These are phyloP conservation scores for Girardia tigrina DNA, from an alignment of 2,888 invertebrate species.

Conservation along the genomic window DNA sequence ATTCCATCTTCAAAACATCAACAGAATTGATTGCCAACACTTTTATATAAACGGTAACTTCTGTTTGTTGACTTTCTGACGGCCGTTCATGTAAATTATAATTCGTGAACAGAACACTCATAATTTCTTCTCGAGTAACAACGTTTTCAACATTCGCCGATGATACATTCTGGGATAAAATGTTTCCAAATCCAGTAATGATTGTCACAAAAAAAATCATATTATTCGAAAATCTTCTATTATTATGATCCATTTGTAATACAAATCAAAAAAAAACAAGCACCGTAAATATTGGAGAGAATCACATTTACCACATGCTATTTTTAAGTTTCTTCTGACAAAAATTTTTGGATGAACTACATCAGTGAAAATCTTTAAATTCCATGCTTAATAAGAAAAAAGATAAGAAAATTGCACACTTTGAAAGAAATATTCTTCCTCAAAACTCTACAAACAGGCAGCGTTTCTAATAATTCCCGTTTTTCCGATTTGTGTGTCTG, in stretches of 20 bases:
- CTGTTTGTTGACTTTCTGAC: constrained; percentile 31
- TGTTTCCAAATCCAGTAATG: background rate
- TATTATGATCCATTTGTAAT: background rate
- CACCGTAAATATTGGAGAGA: background rate
- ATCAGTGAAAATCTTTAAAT: constrained; percentile 8
- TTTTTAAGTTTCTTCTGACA: background rate
- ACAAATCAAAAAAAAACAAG: background rate
- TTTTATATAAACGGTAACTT: constrained; percentile 35
- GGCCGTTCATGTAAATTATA: constrained; percentile 36
- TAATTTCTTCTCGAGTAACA: constrained; percentile 29
- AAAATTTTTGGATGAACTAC: background rate
- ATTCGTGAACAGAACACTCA: constrained; percentile 18
- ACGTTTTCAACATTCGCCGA: background rate
- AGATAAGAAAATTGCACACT: constrained; percentile 16
- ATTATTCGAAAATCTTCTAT: background rate
- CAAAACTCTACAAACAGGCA: background rate
- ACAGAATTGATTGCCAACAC: constrained; percentile 34
- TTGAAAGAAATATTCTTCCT: background rate
- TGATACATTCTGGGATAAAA: background rate
- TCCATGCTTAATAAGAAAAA: constrained; percentile 18
- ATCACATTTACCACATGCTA: constrained; percentile 12
- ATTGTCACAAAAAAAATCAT: constrained; percentile 2
- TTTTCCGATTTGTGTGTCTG: background rate
- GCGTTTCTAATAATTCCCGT: background rate
- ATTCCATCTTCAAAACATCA: constrained; percentile 37